These are phyloP conservation scores for Gallinago undulata DNA, from an alignment of 2,113 vertebrate species.

Conservation along the genomic window DNA sequence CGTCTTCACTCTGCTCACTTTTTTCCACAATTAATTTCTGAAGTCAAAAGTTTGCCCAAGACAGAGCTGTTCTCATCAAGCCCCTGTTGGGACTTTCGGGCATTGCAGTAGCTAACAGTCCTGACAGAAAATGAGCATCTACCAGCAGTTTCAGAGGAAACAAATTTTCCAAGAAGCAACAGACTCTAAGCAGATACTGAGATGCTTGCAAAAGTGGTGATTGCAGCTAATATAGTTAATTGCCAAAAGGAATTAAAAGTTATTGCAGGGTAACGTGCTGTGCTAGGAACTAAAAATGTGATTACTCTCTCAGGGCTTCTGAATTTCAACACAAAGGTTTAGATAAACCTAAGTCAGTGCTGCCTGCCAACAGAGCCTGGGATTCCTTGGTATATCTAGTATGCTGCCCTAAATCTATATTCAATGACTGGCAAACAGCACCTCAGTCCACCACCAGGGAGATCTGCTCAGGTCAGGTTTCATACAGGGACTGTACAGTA, in stretches of 20 bases:
- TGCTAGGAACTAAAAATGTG: not conserved
- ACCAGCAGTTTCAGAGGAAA: not conserved
- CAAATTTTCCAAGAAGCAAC: not conserved
- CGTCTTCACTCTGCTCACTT: not conserved
- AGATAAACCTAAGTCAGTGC: not conserved
- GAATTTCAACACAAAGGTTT: not conserved
- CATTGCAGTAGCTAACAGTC: not conserved
- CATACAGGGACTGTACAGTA: fast-evolving
- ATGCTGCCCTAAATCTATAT: not conserved
- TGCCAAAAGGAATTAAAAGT: not conserved
- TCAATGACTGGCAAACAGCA: not conserved
- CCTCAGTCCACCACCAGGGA: not conserved
- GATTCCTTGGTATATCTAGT: not conserved
- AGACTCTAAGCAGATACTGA: not conserved
- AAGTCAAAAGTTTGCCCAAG: not conserved
- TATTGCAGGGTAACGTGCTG: not conserved
- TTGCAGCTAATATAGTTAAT: not conserved
- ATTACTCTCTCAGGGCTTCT: not conserved
- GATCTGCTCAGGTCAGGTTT: not conserved
- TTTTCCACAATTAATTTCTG: not conserved
- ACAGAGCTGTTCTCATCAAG: not conserved
- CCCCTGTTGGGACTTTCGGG: not conserved
- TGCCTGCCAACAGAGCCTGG: not conserved
- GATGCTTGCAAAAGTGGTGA: not conserved
- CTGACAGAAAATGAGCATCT: not conserved